Conservation (phyloP, 1,140 invertebrate species). For the Drosophila bipectinata region DNA sequence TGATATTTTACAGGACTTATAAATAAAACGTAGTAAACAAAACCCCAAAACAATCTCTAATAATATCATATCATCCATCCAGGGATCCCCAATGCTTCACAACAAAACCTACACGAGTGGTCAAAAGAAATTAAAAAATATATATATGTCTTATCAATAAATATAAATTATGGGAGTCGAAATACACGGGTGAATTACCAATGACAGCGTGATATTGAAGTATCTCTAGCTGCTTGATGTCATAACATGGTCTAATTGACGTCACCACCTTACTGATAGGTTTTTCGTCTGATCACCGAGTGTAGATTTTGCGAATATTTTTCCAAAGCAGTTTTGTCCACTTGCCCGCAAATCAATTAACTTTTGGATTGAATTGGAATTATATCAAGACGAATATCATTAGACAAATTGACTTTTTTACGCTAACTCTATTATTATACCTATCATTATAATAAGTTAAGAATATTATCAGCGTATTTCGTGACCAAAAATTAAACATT, state of each 20-base stretch:
- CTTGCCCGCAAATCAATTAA: slow-evolving; percentile 8
- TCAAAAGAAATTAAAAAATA: slow-evolving; percentile 40
- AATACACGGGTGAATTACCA: slow-evolving; percentile 27
- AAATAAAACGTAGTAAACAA: no score
- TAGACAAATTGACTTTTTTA: no score
- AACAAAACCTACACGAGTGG: slow-evolving; percentile 7
- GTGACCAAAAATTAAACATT: not conserved
- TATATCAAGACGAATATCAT: not conserved
- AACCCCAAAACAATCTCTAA: not conserved
- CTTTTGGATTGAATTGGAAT: not conserved
- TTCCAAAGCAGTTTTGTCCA: not conserved
- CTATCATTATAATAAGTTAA: no score
- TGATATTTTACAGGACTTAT: no score
- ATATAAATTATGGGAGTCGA: slow-evolving; percentile 60
- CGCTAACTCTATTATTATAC: no score
- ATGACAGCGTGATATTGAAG: slow-evolving; percentile 47
- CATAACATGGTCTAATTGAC: slow-evolving; percentile 63
- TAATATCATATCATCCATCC: no score
- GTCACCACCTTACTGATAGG: slow-evolving; percentile 48
- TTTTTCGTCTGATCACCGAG: slow-evolving; percentile 4
- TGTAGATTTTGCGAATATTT: slow-evolving; percentile 23
- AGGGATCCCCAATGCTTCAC: not conserved
- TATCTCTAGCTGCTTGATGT: slow-evolving; percentile 54
- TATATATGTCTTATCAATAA: slow-evolving; percentile 48
- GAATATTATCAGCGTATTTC: no score